Evolutionary conservation across 2,113 vertebrate species (phyloP).

Genomic region (Spizaetus ornatus): DNA sequence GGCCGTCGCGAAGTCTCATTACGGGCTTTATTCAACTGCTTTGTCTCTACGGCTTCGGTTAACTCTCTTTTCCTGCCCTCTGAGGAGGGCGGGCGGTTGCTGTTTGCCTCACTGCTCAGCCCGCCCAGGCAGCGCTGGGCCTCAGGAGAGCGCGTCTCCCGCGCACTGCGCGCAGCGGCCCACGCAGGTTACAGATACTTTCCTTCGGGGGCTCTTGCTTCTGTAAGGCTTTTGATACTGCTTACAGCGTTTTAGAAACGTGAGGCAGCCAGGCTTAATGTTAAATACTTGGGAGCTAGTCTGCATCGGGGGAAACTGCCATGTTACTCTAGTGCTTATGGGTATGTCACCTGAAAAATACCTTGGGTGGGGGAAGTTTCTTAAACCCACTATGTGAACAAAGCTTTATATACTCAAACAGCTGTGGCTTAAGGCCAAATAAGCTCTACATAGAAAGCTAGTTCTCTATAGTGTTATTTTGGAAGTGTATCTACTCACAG

Average conservation of each 20-base stretch:
- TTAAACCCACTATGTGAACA: not conserved
- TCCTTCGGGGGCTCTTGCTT: not conserved
- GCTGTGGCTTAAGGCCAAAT: not conserved
- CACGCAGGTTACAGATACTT: not conserved
- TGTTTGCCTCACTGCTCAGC: not conserved
- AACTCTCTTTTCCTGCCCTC: rapidly evolving
- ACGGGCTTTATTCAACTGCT: rapidly evolving
- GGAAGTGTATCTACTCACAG: not conserved
- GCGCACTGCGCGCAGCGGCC: rapidly evolving
- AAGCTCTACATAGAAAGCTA: not conserved
- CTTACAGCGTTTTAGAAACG: rapidly evolving
- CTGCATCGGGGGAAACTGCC: rapidly evolving
- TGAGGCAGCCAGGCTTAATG: rapidly evolving
- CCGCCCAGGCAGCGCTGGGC: not conserved
- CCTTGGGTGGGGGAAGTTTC: not conserved
- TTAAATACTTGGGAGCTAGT: rapidly evolving
- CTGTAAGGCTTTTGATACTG: rapidly evolving
- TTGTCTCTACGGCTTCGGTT: rapidly evolving
- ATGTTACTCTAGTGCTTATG: rapidly evolving
- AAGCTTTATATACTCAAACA: not conserved
- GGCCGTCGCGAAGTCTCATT: rapidly evolving
- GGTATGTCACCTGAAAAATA: not conserved
- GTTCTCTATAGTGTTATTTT: not conserved
- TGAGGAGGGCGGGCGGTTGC: not conserved
- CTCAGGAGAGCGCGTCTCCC: too few relatives aligned